Evolutionary conservation across 35 echinoderm and acorn worm genomes (phyloP), one percentile per base, ranked within the genome.

Genomic region (Hemicentrotus pulcherrimus): DNA sequence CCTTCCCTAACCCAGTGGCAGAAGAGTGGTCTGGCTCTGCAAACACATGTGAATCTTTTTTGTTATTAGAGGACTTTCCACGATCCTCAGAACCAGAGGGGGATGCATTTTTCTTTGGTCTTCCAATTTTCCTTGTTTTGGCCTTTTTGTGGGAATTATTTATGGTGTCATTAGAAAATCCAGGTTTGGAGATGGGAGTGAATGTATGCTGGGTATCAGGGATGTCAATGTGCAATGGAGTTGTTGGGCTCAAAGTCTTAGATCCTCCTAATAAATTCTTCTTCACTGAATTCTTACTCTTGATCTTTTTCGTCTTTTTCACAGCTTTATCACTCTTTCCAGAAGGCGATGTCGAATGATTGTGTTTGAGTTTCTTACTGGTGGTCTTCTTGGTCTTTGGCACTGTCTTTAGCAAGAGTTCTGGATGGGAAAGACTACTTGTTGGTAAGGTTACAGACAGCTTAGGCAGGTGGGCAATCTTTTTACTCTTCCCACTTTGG

Each of bases 211-310:
- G 95, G 30, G 97, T 88, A 95, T 98, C 96, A 88, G 97, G 97
- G 85, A 98, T 98, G 48, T 96, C 89, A 32, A 98, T 98, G 48
- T 96, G 96, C 16, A 98, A 88, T 87, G 97, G 97, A 93, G 95
- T 89, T 59, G 97, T 97, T 18, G 97, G 97, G 78, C 94, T 94
- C 31, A 85, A 18, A 46, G 18, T 93, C 30, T 93, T 32, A 31
- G 46, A 47, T 47, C 48, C 91, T 47, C 31, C 31, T 92, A 86
- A 93, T 16, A 47, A 60, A 59, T 95, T 97, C 94, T 60, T 97
- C 61, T 97, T 97, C 32, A 97, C 78, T 70, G 91, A 91, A 31
- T 85, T 95, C 91, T 97, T 97, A 48, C 94, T 94, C 33, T 93
- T 97, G 52, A 96, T 95, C 78, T 97, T 97, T 94, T 97, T 97